Percentiles rank a stretch among this genome's conserved stretches.
These are phyloP conservation scores for Cyclophora albipunctata DNA, from an alignment of 2,888 invertebrate genomes.

Conservation along the genomic window DNA sequence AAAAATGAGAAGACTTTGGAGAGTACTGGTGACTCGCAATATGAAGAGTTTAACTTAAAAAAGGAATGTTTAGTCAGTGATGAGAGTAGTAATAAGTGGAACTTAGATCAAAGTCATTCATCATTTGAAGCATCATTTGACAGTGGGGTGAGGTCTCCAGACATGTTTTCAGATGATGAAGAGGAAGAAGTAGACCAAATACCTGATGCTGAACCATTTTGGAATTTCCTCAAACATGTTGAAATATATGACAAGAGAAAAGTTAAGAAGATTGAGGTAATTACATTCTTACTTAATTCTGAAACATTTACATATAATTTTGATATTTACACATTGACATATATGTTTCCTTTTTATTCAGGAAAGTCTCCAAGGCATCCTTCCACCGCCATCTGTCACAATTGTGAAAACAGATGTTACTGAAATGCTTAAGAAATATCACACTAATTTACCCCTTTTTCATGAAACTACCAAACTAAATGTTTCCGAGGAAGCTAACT, in stretches of 20 bases:
- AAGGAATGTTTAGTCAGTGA: constrained; percentile 29
- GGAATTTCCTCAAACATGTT: constrained; percentile 54
- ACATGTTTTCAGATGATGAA: constrained; percentile 79
- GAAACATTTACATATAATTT: not conserved
- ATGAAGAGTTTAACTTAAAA: constrained; percentile 40
- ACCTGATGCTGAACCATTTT: constrained; percentile 46
- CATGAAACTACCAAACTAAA: constrained; percentile 45
- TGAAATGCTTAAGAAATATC: constrained; percentile 78
- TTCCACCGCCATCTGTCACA: constrained; percentile 85
- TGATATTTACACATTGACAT: not conserved
- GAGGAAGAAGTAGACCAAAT: constrained; percentile 32
- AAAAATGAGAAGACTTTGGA: constrained; percentile 41
- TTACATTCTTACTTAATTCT: not conserved
- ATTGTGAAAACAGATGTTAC: constrained; percentile 78
- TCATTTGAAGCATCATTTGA: constrained; percentile 65
- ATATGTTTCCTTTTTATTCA: constrained; percentile 23
- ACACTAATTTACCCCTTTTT: constrained; percentile 69
- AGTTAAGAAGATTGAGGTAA: constrained; percentile 58
- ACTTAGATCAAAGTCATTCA: constrained; percentile 57
- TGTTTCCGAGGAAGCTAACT: constrained; percentile 41
- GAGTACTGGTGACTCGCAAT: constrained; percentile 51
- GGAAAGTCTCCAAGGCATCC: constrained; percentile 79
- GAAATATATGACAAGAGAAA: constrained; percentile 57
- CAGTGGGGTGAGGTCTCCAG: constrained; percentile 75
- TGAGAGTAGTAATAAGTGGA: constrained; percentile 50